Percentiles rank a stretch among this genome's conserved stretches.
Conservation (phyloP, 1,140 invertebrate species). For the Aphelenchoides avenae region DNA sequence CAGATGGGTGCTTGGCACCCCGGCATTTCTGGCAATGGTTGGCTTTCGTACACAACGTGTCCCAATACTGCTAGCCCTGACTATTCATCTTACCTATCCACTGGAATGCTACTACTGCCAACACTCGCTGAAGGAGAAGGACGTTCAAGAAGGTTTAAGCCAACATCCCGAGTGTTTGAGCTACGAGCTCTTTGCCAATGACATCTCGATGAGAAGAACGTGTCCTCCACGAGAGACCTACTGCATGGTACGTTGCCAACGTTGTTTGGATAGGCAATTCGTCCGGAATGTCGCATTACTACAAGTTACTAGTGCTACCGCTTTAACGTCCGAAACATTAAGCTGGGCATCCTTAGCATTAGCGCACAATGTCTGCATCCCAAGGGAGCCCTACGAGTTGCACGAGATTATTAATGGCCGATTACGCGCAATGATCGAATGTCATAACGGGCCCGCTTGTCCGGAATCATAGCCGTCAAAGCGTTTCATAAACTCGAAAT, state of each 20-base stretch:
- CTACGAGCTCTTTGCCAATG: neutral
- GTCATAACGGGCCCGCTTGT: neutral
- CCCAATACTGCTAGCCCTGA: no score
- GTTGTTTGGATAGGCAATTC: neutral
- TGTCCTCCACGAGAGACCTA: slow-evolving; percentile 4
- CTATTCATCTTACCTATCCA: no score
- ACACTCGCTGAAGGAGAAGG: slow-evolving; percentile 1
- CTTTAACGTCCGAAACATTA: neutral
- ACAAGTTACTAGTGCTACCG: neutral
- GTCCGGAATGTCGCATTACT: slow-evolving; percentile 1
- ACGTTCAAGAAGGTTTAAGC: slow-evolving; percentile 1
- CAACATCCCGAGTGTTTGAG: slow-evolving; percentile 1
- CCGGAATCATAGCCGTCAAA: neutral
- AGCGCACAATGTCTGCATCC: neutral
- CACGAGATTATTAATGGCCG: neutral
- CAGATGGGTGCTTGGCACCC: no score
- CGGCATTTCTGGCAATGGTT: no score
- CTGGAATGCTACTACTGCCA: slow-evolving; percentile 10
- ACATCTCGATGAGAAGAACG: neutral
- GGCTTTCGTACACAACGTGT: no score
- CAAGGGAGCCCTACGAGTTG: neutral
- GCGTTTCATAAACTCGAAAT: no score
- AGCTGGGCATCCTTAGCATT: no score
- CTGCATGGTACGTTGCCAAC: neutral
- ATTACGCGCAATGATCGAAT: neutral